Evolutionary conservation across 2,113 vertebrate genomes (phyloP), one percentile per base, ranked within the genome.

Genomic region (Pao palembangensis): DNA sequence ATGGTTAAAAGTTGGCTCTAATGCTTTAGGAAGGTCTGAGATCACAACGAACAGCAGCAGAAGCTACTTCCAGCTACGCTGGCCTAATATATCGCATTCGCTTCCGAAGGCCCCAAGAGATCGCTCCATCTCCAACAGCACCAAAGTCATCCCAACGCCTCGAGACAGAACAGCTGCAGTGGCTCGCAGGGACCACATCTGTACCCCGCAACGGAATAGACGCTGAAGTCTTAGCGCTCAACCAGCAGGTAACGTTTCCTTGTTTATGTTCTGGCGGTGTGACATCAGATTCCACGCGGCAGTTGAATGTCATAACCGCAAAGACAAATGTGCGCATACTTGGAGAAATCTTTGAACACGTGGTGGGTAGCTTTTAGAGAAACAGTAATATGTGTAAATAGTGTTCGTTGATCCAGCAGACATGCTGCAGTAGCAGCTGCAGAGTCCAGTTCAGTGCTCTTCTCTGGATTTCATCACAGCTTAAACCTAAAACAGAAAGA

Each of bases 121-220:
- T 97, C 93, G 15, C 95, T 53, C 95, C 93, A 15, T 96, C 95
- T 53, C 95, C 94, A 54, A 97, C 95, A 0, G 91, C 86, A 69
- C 94, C 92, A 38, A 98, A 97, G 88, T 91, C 18, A 28, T 90
- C 47, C 92, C 18, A 28, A 91, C 38, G 88, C 91, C 0, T 91
- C 88, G 25, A 90, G 93, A 28, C 85, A 91, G 78, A 88, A 88
- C 70, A 94, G 79, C 85, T 53, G 54, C 90, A 21, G 81, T 93
- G 68, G 57, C 88, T 5, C 90, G 93, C 79, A 94, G 92, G n/a
- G 88, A 91, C 79, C 47, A 69, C 84, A 0, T 90, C 86, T 0
- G 67, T 90, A 0, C 60, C 91, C 55, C 90, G 94, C 19, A 90
- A 94, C 19, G 97, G 96, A 0, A 91, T 92, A 0, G 93, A 93